Conservation (phyloP, 2,888 invertebrate species). For the Chrysomela aeneicollis region DNA sequence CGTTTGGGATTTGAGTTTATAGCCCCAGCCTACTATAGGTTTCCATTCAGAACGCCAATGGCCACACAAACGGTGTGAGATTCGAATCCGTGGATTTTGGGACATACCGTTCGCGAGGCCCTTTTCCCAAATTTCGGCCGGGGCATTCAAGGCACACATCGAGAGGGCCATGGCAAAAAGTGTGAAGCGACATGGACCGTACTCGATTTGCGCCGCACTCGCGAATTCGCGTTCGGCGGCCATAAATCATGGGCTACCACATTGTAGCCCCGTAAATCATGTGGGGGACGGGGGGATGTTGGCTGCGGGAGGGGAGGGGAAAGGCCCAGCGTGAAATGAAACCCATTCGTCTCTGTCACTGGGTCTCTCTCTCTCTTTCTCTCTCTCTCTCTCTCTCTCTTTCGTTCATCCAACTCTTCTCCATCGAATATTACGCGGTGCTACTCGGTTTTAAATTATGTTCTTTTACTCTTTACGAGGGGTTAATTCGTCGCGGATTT, state of each 20-base stretch:
- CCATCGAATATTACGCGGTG: slow-evolving; percentile 32
- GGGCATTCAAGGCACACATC: no score
- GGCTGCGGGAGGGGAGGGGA: slow-evolving; percentile 60
- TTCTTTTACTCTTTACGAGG: slow-evolving; percentile 43
- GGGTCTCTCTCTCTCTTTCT: slow-evolving; percentile 38
- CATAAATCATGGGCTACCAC: slow-evolving; percentile 75
- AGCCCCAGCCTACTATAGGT: no score
- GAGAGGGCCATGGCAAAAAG: no score
- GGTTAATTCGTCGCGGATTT: slow-evolving; percentile 44
- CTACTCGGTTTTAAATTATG: slow-evolving; percentile 42
- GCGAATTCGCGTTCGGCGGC: slow-evolving; percentile 68
- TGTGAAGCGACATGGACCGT: slow-evolving; percentile 42
- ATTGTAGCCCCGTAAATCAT: slow-evolving; percentile 74
- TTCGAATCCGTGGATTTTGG: no score
- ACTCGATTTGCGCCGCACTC: slow-evolving; percentile 55
- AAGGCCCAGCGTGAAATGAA: slow-evolving; percentile 65
- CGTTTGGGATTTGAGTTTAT: no score
- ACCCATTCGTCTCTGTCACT: slow-evolving; percentile 64
- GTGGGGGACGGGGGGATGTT: slow-evolving; percentile 61
- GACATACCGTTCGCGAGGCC: no score
- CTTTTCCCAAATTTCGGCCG: no score
- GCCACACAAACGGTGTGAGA: no score
- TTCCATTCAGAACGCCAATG: no score
- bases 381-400: slow-evolving; percentile 47
- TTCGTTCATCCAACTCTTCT: slow-evolving; percentile 42